A percentile compares a stretch with the other conserved stretches of the same genome.
Conservation (phyloP, 1,140 invertebrate species). For the Phortica variegata region DNA sequence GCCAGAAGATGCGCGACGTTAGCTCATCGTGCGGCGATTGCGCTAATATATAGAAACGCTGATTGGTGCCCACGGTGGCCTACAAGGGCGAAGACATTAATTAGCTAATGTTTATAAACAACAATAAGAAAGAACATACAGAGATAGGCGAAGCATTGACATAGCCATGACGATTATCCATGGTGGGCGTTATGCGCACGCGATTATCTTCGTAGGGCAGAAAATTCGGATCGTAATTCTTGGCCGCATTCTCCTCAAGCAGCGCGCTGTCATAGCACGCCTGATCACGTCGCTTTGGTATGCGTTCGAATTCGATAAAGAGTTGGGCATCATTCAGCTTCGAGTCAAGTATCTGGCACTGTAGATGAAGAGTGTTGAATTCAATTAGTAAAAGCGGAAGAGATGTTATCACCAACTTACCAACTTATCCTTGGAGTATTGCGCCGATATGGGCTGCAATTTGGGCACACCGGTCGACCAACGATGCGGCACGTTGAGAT, state of each 20-base stretch:
- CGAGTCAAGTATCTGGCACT: conserved; percentile 79
- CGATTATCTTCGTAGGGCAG: conserved; percentile 88
- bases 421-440: conserved; percentile 75
- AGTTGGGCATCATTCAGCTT: conserved; percentile 80
- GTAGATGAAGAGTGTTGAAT: conserved; percentile 34
- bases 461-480: conserved; percentile 69
- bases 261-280: conserved; percentile 49
- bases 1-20: conserved; percentile 71
- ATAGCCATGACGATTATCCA: conserved; percentile 81
- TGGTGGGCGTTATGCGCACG: conserved; percentile 73
- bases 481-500: conserved; percentile 60
- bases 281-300: conserved; percentile 74
- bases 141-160: conserved; percentile 88
- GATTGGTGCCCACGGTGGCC: conserved; percentile 73
- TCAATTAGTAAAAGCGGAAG: not conserved
- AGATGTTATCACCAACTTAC: conserved; percentile 62
- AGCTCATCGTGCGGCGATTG: conserved; percentile 65
- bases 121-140: conserved; percentile 56
- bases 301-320: conserved; percentile 84
- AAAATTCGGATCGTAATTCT: conserved; percentile 64
- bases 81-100: conserved; percentile 26
- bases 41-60: conserved; percentile 81
- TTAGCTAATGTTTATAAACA: not conserved
- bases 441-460: conserved; percentile 68
- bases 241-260: conserved; percentile 49